These are phyloP conservation scores for Fopius arisanus DNA, from an alignment of 1,140 invertebrate species.

Conservation along the genomic window DNA sequence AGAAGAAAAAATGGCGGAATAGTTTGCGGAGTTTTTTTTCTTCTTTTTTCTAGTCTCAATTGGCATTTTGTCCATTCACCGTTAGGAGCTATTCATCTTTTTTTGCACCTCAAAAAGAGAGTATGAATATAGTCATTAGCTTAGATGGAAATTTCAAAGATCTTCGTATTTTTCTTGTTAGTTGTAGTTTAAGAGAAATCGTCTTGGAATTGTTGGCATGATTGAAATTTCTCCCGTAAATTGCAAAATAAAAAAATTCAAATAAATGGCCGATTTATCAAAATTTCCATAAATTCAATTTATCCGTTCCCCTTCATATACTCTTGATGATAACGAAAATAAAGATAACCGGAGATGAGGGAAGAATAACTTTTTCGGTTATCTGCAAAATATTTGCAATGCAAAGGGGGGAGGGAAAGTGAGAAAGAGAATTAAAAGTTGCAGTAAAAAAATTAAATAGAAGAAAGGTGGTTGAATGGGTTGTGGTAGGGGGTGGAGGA, in stretches of 20 bases:
- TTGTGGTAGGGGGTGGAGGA: constrained; percentile 33
- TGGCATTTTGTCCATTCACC: neutral
- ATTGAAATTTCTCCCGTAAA: no score
- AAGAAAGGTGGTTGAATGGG: constrained; percentile 7
- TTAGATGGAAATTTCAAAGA: neutral
- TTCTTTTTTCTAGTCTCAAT: neutral
- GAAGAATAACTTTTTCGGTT: neutral
- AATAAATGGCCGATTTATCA: no score
- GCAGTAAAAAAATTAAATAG: constrained; percentile 28
- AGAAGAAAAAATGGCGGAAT: neutral
- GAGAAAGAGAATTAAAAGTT: neutral
- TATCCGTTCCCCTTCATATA: no score
- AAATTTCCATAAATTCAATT: no score
- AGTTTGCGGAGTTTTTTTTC: neutral
- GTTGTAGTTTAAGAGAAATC: neutral
- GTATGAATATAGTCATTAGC: neutral
- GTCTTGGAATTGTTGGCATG: neutral
- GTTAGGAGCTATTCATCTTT: neutral
- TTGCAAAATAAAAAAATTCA: no score
- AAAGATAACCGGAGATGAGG: neutral
- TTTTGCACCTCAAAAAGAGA: neutral
- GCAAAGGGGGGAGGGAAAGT: neutral
- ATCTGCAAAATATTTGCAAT: neutral
- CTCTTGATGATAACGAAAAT: no score
- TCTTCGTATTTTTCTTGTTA: neutral